Evolutionary conservation across 2,113 vertebrate species (phyloP), one percentile per base, ranked within the genome.

Genomic region (Perca fluviatilis): DNA sequence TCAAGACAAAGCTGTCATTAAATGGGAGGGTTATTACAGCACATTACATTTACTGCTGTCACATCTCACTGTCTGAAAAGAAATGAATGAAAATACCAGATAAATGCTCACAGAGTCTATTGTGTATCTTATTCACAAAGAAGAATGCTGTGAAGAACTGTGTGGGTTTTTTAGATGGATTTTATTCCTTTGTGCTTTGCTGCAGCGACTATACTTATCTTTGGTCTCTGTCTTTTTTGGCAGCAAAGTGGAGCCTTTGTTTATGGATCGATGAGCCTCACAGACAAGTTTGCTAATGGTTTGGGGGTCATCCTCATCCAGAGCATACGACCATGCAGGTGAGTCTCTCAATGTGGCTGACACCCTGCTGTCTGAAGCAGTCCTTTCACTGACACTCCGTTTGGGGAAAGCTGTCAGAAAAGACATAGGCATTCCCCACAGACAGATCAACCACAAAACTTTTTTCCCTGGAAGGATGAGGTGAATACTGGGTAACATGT

Each of bases 181-280:
- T 63, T 75, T 5, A 27, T 30, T 9, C 21, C 12, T 30, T 46
- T 70, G 66, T 76, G 14, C 10, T 75, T 43, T 50, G 15, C 63
- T 74, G 0, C 23, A 56, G 8, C 6, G 23, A 4, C 21, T 62
- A 18, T 18, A 56, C 40, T 14, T 62, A 15, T n/a, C n/a, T 54
- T 23, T 72, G 4, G 70, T 60, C 14, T 77, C 66, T 64, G 1
- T 82, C 43, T 92, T 27, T 58, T 86, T 77, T 88, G 0, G 0
- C 94, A 98, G 97, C 95, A 96, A 93, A 98, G 96, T 9, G 91
- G 96, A 0, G 97, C 97, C 0, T 98, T 98, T 12, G 97, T 97
- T 85, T 98, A 97, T 0, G 97, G 97, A 0, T 95, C 97, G 25
- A 97, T 98, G 97, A 97, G 97, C 91, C 96, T 98, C 87, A 97